A percentile compares a stretch with the other conserved stretches of the same genome.
phyloP scores from a whole-genome alignment of 2,113 vertebrate species.

The Panurus biarmicus region DNA sequence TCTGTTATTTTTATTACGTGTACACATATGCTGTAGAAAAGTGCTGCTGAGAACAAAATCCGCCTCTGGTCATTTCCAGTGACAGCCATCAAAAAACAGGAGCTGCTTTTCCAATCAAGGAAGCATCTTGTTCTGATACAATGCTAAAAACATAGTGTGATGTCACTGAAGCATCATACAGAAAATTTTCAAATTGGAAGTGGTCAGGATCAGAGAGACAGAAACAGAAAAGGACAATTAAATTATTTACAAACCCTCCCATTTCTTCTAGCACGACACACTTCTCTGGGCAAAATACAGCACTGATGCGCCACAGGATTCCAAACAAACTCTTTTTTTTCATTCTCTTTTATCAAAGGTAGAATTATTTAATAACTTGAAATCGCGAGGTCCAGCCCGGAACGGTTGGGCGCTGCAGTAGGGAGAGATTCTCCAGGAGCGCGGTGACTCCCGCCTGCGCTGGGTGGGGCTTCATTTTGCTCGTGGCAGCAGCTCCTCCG shows the following conservation, averaged over 20 bases:
- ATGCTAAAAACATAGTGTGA: neutral
- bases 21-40: neutral
- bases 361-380: neutral
- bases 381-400: too few species aligned
- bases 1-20: neutral
- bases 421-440: neutral
- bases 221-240: neutral
- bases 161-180: neutral
- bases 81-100: neutral
- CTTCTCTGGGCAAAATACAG: neutral
- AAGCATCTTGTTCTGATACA: neutral
- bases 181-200: neutral
- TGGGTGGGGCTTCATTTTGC: neutral
- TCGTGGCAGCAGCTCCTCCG: neutral
- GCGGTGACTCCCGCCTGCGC: neutral
- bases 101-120: neutral
- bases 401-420: too few species aligned
- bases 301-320: neutral
- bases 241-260: neutral
- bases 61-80: neutral
- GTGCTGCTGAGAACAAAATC: neutral
- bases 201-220: accelerated
- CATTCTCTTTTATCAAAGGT: neutral
- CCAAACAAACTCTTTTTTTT: neutral
- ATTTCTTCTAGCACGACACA: neutral